Base-by-base conservation (phyloP, 2,888 invertebrate genomes). In the Xanthia icteritia region DNA sequence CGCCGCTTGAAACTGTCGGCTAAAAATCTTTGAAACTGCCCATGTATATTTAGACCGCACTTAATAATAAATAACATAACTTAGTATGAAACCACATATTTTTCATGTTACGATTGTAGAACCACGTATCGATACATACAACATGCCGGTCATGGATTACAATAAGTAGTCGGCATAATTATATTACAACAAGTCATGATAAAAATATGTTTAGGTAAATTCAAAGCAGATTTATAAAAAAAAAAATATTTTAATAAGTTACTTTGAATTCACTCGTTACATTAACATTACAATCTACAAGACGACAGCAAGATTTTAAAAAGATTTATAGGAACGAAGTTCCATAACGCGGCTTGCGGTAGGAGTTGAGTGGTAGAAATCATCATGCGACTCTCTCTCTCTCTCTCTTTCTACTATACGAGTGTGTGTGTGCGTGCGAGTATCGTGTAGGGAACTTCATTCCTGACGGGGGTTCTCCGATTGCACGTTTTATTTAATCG, bases 231-330 rank as follows among this genome's bases (percentile, higher is more conserved):
- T n/a, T 27, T 27, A 69, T 31, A 11, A 8, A 70, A 36, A 64
- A 31, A 8, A 42, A 1, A 42, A 42, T n/a, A n/a, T n/a, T n/a
- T 39, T 0, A 9, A 11, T 48, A 13, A n/a, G 31, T 13, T 51
- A 31, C 1, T 31, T 31, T 23, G 2, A 51, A 23, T 67, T 66
- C 23, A 23, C 15, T 67, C 15, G 23, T 67, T 56, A 45, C 31
- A 60, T 48, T 36, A 60, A 2, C 45, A 60, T 27, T 20, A 5
- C 23, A 31, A 67, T 36, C 13, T 4, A 74, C 74, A 48, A 23
- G 11, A 73, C 20, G 39, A 51, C 73, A 60, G 23, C 36, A 60
- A 60, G 36, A 60, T 48, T 73, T 60, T 36, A 15, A 60, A 45
- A 42, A 27, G 0, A 11, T 48, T n/a, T n/a, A 51, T 17, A 0